Conservation (phyloP, 2,888 invertebrate genomes). For the Rotaria magnacalcarata region DNA sequence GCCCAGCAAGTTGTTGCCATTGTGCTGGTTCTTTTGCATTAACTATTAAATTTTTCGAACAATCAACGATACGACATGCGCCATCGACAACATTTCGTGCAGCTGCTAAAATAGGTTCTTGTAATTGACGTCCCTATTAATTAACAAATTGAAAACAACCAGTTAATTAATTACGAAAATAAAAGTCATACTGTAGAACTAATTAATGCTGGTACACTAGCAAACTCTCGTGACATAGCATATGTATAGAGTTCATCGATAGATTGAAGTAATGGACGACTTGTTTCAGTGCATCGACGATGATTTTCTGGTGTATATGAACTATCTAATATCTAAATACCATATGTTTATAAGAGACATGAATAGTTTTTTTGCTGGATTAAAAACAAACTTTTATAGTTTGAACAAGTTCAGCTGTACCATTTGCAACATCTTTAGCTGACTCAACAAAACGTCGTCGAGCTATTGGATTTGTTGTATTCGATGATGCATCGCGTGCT, state of each 20-base stretch:
- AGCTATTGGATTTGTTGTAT: conserved; percentile 80
- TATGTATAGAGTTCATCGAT: conserved; percentile 86
- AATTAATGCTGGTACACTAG: conserved; percentile 82
- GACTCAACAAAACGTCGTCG: conserved; percentile 94
- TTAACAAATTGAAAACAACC: background rate
- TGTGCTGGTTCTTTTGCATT: conserved; percentile 83
- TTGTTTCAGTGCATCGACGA: conserved; percentile 65
- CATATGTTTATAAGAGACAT: no score
- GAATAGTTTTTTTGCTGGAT: no score
- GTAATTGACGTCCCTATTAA: conserved; percentile 69
- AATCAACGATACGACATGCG: conserved; percentile 81
- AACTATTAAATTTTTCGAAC: conserved; percentile 80
- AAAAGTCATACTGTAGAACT: conserved; percentile 65
- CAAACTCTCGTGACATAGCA: conserved; percentile 87
- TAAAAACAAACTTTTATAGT: conserved; percentile 72
- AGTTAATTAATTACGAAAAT: background rate
- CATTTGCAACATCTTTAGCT: conserved; percentile 92
- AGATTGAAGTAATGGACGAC: conserved; percentile 80
- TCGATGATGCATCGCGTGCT: conserved; percentile 83
- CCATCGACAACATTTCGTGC: conserved; percentile 75
- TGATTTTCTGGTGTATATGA: conserved; percentile 70
- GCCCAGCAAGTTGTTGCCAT: conserved; percentile 86
- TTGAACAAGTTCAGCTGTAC: conserved; percentile 85
- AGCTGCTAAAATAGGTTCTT: conserved; percentile 79
- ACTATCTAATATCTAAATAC: conserved; percentile 66